These are phyloP conservation scores for Eulemur rufifrons DNA, from an alignment of 2,113 vertebrate species.

Conservation along the genomic window DNA sequence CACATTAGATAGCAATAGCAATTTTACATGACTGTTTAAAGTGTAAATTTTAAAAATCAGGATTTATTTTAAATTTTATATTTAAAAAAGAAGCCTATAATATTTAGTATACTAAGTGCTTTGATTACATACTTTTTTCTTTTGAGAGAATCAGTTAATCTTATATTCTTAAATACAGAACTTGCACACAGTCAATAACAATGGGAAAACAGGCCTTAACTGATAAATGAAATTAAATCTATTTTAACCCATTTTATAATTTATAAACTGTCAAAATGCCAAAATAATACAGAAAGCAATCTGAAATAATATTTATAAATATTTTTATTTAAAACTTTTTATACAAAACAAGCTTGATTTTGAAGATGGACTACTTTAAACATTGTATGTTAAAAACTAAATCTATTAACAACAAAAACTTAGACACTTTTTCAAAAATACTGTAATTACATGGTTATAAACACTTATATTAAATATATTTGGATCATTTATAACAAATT, in stretches of 20 bases:
- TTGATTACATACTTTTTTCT: not conserved
- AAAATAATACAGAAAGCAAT: conserved; percentile 14
- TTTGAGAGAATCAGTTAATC: not conserved
- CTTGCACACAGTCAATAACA: not conserved
- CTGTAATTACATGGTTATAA: conserved; percentile 68
- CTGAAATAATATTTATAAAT: not conserved
- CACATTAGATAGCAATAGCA: conserved; percentile 2
- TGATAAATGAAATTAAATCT: not conserved
- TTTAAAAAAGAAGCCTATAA: conserved; percentile 15
- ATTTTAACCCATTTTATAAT: conserved; percentile 28
- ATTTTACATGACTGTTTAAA: not conserved
- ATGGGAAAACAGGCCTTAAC: not conserved
- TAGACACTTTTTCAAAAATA: not conserved
- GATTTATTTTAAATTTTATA: not conserved
- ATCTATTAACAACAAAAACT: conserved; percentile 66
- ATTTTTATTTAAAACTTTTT: conserved; percentile 40
- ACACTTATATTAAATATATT: not conserved
- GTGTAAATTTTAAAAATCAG: not conserved
- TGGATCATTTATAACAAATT: not conserved
- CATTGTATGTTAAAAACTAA: not conserved
- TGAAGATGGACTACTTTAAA: conserved; percentile 14
- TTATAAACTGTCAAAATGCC: conserved; percentile 35
- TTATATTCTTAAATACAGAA: not conserved
- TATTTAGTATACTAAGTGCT: not conserved
- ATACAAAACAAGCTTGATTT: not conserved